Evolutionary conservation across 2,888 invertebrate species (phyloP), one percentile per base, ranked within the genome.

Genomic region (Copidosoma aretas): DNA sequence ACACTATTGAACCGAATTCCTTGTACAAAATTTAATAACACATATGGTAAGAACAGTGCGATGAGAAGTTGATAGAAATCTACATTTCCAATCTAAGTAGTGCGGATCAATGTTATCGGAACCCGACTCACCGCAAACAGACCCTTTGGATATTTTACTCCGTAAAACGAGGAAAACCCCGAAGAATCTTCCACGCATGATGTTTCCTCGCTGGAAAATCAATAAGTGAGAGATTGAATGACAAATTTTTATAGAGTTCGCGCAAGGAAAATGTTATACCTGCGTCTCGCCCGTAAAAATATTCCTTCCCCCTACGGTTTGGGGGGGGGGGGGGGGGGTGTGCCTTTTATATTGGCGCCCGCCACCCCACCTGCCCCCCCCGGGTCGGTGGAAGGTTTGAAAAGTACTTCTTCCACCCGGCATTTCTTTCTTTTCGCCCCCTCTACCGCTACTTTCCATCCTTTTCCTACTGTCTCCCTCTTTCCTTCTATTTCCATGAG

Each of bases 401-500:
- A 67, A 68, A 65, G 64, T 71, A 72, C 72, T 71, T 71, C 72
- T 57, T 41, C 43, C 12, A 46, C 3, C 43, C 43, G 15, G 43
- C 17, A 46, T 17, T 46, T 46, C 43, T 46, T 46, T 46, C 12
- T 12, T 61, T 56, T 67, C 67, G 57, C 62, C 51, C n/a, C 66
- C 52, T 22, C 57, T 21, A 32, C 60, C 43, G 54, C 32, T 32
- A 32, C 32, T 32, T 32, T 32, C 32, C 46, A 62, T 63, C 25
- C 24, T 49, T 58, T 21, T 58, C 14, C 10, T 54, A 25, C 51
- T 24, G 12, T 51, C 51, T 19, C 19, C 12, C 10, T n/a, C 22
- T 32, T 46, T 21, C 64, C 22, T 39, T 22, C 0, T 24, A 21
- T n/a, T 52, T 60, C 8, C 32, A 5, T 32, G 32, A n/a, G n/a